Percentiles rank a stretch among this genome's conserved stretches.
These are phyloP conservation scores for Equus quagga DNA, from an alignment of 2,113 vertebrate genomes.

Conservation along the genomic window DNA sequence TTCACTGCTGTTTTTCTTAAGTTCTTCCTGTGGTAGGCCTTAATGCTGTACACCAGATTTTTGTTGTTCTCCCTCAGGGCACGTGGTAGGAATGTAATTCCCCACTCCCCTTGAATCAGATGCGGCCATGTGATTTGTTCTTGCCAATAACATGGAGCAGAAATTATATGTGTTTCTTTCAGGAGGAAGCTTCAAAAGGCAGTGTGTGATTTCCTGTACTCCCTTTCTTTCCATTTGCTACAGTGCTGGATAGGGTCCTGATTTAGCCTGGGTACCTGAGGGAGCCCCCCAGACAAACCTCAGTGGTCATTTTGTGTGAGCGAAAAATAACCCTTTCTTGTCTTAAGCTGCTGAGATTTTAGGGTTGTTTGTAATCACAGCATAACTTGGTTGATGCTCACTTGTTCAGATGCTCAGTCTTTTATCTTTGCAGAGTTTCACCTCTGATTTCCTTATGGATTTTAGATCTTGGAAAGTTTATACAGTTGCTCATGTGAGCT, in stretches of 20 bases:
- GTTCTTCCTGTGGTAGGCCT: background rate
- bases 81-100: background rate
- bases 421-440: background rate
- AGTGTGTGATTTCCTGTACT: background rate
- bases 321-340: background rate
- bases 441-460: background rate
- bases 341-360: background rate
- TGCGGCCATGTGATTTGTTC: background rate
- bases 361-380: background rate
- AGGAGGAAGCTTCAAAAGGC: background rate
- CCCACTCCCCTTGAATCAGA: background rate
- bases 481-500: background rate
- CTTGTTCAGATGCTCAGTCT: background rate
- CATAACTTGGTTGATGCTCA: background rate
- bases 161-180: background rate
- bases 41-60: background rate
- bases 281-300: background rate
- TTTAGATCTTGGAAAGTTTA: background rate
- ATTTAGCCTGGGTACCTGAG: background rate
- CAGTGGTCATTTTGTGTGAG: background rate
- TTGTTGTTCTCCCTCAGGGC: background rate
- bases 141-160: background rate
- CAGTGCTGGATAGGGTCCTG: background rate
- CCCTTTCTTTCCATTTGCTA: background rate
- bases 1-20: background rate